These are phyloP conservation scores for Phocoena phocoena DNA, from an alignment of 2,113 vertebrate genomes.

Conservation along the genomic window DNA sequence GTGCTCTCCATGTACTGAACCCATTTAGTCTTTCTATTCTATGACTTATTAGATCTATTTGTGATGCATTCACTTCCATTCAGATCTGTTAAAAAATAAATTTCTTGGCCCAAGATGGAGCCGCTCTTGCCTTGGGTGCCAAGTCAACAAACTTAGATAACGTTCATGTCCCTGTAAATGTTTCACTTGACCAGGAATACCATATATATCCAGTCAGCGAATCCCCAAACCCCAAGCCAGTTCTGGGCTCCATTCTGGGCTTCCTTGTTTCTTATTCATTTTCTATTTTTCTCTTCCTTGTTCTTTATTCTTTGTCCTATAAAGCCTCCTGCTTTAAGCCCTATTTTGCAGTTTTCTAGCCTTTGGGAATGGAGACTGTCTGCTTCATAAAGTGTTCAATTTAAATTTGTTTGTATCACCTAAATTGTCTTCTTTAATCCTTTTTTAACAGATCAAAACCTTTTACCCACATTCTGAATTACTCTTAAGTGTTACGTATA, in stretches of 20 bases:
- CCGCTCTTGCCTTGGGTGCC: no score
- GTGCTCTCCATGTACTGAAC: rapidly evolving
- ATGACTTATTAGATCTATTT: not conserved
- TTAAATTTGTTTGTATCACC: not conserved
- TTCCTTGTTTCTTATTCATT: not conserved
- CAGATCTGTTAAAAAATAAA: not conserved
- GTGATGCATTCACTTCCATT: not conserved
- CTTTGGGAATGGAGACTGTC: not conserved
- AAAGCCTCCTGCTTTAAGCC: not conserved
- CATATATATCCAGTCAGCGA: not conserved
- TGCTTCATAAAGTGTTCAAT: not conserved
- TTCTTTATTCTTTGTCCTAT: not conserved
- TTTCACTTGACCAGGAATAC: not conserved
- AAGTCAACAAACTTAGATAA: not conserved
- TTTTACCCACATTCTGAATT: not conserved
- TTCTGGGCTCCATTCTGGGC: not conserved
- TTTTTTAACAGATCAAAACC: not conserved
- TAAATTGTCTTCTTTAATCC: not conserved
- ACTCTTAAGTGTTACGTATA: not conserved
- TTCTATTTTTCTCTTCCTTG: not conserved
- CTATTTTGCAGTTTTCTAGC: not conserved
- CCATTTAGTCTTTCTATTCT: not conserved
- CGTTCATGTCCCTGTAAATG: not conserved
- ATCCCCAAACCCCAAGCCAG: not conserved
- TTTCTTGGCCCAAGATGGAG: not conserved